A percentile compares a stretch with the other conserved stretches of the same genome.
Conservation (phyloP, 1,140 invertebrate species). For the Leptinotarsa defecta region DNA sequence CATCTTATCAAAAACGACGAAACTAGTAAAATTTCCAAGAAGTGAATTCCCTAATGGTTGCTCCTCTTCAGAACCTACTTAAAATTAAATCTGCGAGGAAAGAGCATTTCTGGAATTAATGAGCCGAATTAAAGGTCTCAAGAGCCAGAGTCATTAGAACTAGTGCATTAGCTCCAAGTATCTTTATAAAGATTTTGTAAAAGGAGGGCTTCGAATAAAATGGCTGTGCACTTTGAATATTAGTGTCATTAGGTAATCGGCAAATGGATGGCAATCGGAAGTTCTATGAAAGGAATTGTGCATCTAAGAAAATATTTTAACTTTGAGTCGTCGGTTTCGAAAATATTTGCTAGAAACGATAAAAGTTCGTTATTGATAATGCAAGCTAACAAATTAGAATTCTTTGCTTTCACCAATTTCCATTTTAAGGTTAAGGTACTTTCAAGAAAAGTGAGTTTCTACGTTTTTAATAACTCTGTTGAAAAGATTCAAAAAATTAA, state of each 20-base stretch:
- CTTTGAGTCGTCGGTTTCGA: background rate
- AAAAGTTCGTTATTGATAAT: background rate
- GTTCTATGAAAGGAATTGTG: background rate
- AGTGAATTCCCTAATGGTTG: background rate
- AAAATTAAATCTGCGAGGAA: conserved; percentile 3
- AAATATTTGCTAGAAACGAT: conserved; percentile 1
- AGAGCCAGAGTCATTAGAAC: conserved; percentile 18
- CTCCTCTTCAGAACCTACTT: background rate
- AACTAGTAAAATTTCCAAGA: too few species aligned
- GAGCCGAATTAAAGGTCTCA: conserved; percentile 5
- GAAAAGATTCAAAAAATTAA: too few species aligned
- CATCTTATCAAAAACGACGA: too few species aligned
- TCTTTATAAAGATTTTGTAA: conserved; percentile 24
- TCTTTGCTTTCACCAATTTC: too few species aligned
- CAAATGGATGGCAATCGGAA: background rate
- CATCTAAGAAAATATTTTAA: conserved; percentile 5
- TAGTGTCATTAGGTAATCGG: conserved; percentile 14
- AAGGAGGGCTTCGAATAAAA: background rate
- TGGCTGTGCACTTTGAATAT: conserved; percentile 16
- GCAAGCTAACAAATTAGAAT: background rate
- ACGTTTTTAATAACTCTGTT: too few species aligned
- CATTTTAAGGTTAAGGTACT: too few species aligned
- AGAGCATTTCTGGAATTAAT: conserved; percentile 18
- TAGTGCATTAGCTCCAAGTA: conserved; percentile 22
- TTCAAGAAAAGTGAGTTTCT: too few species aligned